Base-by-base conservation (phyloP, 35 echinoderm and acorn worm species). In the Heliocidaris tuberculata region DNA sequence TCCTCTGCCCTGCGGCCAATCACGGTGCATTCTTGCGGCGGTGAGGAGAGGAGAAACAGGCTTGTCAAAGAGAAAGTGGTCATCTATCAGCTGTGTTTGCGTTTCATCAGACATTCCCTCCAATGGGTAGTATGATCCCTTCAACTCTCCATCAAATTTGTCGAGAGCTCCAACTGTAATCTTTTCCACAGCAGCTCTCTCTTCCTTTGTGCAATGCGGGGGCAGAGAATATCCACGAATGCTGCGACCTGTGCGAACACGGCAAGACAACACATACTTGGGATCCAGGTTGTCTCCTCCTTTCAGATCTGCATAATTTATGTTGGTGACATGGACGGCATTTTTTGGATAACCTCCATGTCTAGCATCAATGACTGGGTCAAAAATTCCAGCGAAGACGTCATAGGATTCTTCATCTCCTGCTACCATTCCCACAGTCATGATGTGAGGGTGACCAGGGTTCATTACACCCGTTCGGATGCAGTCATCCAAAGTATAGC, bases 21-120 rank as follows among this genome's bases (percentile, higher is more conserved):
- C 98, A 27, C 97, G 95, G 31, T 99, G 94, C 98, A 99, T 99
- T 49, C 95, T 96, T 52, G 98, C 95, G 11, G 98, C 98, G 12
- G 98, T 99, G 13, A 99, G 95, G 21, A 99, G 94, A n/a, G 98
- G 98, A 27, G 98, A 99, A 3, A 99, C 98, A 49, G 98, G 98
- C 88, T 99, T 99, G 92, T 99, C 98, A 88, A 99, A 99, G 6
- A 99, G 96, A 50, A 99, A 99, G 50, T 99, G 98, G 85, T 99
- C 98, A 47, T 95, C 97, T 86, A 99, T 99, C 24, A 99, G 93
- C 86, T 99, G 94, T 60, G 97, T 94, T 71, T 99, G 98, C 60
- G 96, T 96, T 91, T 97, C 98, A 31, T 97, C 98, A 13, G 98
- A 93, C 98, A 99, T 99, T 13, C 98, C 98, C 88, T 99, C 98